Percentiles rank a stretch among this genome's conserved stretches.
Evolutionary conservation across 2,113 vertebrate species (phyloP).

Genomic region (Rhea americana): DNA sequence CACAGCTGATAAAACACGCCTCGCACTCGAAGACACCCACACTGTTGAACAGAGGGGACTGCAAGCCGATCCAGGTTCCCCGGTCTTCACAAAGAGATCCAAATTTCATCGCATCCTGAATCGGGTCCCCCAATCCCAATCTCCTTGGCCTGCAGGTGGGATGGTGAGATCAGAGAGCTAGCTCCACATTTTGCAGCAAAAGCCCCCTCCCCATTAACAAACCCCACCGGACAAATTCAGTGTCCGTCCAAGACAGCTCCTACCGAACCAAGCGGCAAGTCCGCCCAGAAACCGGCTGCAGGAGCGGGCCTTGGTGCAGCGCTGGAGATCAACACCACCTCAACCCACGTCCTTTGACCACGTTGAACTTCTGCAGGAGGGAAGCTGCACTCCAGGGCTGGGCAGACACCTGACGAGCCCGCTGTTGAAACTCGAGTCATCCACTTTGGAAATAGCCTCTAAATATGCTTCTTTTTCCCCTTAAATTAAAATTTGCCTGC

Average conservation of each 20-base stretch:
- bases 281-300: not conserved
- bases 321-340: no score
- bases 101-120: not conserved
- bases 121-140: not conserved
- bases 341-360: no score
- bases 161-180: fast-evolving
- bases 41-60: not conserved
- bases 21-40: not conserved
- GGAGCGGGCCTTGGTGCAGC: not conserved
- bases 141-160: not conserved
- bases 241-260: no score
- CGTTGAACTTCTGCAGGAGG: no score
- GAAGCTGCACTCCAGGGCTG: no score
- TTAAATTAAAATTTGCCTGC: not conserved
- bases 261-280: not conserved
- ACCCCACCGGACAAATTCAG: not conserved
- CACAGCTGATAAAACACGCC: not conserved
- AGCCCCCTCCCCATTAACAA: not conserved
- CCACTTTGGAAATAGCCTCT: not conserved
- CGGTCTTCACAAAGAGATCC: not conserved
- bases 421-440: not conserved
- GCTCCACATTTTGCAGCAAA: not conserved
- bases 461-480: not conserved
- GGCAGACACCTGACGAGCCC: no score
- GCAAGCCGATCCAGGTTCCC: not conserved